Percentiles rank a stretch among this genome's conserved stretches.
phyloP scores from a whole-genome alignment of 1,140 invertebrate species.

The Eumaeus atala region DNA sequence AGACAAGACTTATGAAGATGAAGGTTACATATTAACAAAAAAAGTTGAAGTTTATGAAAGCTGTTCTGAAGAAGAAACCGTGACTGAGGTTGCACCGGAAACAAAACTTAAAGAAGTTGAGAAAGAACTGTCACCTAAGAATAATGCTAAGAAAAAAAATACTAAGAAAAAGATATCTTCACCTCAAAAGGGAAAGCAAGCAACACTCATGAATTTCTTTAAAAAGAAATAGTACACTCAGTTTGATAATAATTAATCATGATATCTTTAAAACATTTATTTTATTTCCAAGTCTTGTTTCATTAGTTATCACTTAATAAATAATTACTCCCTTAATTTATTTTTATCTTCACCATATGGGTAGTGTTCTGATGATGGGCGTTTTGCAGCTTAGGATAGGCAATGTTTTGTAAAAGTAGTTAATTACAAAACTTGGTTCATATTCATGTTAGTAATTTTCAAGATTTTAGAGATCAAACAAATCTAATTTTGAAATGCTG shows the following conservation, averaged over 20 bases:
- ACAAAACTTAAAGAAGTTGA: constrained; percentile 32
- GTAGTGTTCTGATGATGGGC: too few species aligned
- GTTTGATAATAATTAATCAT: constrained; percentile 2
- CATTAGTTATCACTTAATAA: too few species aligned
- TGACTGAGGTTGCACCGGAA: constrained; percentile 23
- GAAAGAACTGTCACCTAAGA: constrained; percentile 37
- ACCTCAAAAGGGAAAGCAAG: constrained; percentile 59
- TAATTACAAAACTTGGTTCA: too few species aligned
- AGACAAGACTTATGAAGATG: constrained; percentile 64
- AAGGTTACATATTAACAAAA: constrained; percentile 60
- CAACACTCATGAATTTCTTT: constrained; percentile 57
- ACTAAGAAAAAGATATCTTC: constrained; percentile 52
- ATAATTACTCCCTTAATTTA: too few species aligned
- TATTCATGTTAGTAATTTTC: too few species aligned
- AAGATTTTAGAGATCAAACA: too few species aligned
- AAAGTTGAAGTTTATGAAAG: constrained; percentile 67
- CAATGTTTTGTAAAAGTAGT: too few species aligned
- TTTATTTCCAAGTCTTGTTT: background rate
- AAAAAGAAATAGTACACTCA: constrained; percentile 20
- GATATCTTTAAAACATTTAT: background rate
- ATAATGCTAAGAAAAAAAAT: constrained; percentile 32
- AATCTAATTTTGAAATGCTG: too few species aligned
- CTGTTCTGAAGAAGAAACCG: constrained; percentile 56
- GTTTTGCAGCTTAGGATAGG: too few species aligned
- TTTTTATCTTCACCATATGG: too few species aligned